Evolutionary conservation across 2,888 invertebrate species (phyloP).

Genomic region (Harpalus rubripes): DNA sequence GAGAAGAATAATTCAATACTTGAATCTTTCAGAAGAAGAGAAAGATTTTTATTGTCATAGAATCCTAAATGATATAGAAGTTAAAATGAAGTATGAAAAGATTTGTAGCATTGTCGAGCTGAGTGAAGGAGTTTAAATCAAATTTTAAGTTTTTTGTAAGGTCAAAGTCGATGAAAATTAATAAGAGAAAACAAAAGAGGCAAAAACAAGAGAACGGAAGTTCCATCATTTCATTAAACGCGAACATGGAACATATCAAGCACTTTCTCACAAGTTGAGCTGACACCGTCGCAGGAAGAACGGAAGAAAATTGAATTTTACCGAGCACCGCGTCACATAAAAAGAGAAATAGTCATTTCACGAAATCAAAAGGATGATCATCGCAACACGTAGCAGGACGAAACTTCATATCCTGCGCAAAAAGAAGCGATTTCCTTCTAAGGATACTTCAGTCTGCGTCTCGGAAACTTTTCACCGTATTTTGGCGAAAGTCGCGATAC

Average conservation of each 20-base stretch:
- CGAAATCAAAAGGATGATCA: slow-evolving; percentile 64
- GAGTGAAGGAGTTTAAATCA: slow-evolving; percentile 22
- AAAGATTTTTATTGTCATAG: neutral
- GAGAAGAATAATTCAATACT: too few relatives aligned
- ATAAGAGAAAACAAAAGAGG: slow-evolving; percentile 31
- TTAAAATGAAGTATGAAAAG: slow-evolving; percentile 4
- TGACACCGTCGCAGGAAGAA: slow-evolving; percentile 44
- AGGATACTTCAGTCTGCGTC: slow-evolving; percentile 57
- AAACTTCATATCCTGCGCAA: slow-evolving; percentile 65
- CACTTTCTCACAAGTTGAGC: slow-evolving; percentile 48
- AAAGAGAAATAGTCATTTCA: slow-evolving; percentile 63
- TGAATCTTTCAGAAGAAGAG: too few relatives aligned
- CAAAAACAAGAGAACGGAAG: slow-evolving; percentile 27
- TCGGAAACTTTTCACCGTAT: slow-evolving; percentile 32
- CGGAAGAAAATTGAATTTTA: slow-evolving; percentile 63
- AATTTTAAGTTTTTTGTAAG: slow-evolving; percentile 23
- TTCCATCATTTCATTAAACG: slow-evolving; percentile 52
- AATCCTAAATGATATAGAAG: neutral
- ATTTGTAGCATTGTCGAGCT: neutral
- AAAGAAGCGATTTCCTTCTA: slow-evolving; percentile 63
- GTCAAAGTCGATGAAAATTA: slow-evolving; percentile 41
- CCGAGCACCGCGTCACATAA: slow-evolving; percentile 54
- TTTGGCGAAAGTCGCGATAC: slow-evolving; percentile 55
- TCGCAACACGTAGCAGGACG: slow-evolving; percentile 63
- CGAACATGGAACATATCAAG: slow-evolving; percentile 52